A percentile compares a stretch with the other conserved stretches of the same genome.
phyloP scores from a whole-genome alignment of 2,113 vertebrate species.

The Cololabis saira region DNA sequence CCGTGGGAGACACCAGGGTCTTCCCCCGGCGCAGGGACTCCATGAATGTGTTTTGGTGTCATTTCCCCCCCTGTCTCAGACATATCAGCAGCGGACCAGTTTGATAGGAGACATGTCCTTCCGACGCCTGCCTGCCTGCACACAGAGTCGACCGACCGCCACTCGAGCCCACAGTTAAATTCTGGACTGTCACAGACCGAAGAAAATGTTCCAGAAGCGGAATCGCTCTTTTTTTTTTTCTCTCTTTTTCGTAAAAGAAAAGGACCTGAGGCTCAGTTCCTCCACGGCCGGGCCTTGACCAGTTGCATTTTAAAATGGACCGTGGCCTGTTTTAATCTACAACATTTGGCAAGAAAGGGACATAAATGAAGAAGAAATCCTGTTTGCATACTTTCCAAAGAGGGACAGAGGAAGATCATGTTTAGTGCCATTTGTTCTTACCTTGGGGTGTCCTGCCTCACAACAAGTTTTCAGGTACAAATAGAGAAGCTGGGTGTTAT shows the following conservation, averaged over 20 bases:
- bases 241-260: conserved; percentile 34
- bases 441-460: conserved; percentile 11
- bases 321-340: conserved; percentile 23
- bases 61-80: conserved; percentile 41
- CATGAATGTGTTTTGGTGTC: conserved; percentile 33
- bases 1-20: conserved; percentile 28
- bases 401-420: conserved; percentile 22
- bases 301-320: conserved; percentile 31
- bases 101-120: conserved; percentile 46
- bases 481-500: conserved; percentile 36
- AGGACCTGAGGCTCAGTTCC: conserved; percentile 21
- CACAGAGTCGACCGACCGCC: conserved; percentile 24
- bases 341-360: conserved; percentile 13
- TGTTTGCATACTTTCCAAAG: conserved; percentile 66
- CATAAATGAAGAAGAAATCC: conserved; percentile 1
- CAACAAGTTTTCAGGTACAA: conserved; percentile 58
- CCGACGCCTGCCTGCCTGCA: conserved; percentile 56
- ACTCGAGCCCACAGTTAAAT: conserved; percentile 15
- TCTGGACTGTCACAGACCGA: conserved; percentile 43
- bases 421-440: conserved; percentile 34
- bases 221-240: neutral
- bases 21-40: conserved; percentile 38
- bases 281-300: conserved; percentile 7
- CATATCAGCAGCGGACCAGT: conserved; percentile 62
- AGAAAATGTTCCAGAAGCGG: conserved; percentile 25